These are phyloP conservation scores for Drosophila melanocephala DNA, from an alignment of 2,888 invertebrate species.

Conservation along the genomic window DNA sequence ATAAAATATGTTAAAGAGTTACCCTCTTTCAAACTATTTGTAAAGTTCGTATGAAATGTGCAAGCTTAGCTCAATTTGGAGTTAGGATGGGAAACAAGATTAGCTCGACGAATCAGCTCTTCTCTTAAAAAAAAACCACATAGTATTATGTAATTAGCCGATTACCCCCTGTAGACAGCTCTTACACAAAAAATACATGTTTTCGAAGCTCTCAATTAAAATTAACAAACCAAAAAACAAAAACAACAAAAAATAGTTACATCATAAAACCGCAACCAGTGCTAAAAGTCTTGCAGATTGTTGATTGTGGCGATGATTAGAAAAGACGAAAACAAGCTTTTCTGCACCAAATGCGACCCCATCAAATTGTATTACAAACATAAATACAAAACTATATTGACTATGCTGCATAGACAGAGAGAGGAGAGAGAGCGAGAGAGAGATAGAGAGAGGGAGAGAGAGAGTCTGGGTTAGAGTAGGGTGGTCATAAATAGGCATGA, in stretches of 20 bases:
- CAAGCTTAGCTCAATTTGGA: background rate
- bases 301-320: slow-evolving; percentile 2
- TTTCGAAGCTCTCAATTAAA: background rate
- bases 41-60: background rate
- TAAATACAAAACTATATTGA: slow-evolving; percentile 48
- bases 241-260: background rate
- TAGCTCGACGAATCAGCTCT: background rate
- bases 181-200: background rate
- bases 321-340: slow-evolving; percentile 21
- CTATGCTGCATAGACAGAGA: slow-evolving; percentile 14
- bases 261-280: background rate
- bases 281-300: slow-evolving; percentile 1
- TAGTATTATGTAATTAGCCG: background rate
- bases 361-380: slow-evolving; percentile 37
- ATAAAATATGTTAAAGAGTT: background rate
- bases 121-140: background rate
- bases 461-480: slow-evolving; percentile 20
- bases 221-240: background rate
- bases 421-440: slow-evolving; percentile 34
- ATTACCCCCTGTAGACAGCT: background rate
- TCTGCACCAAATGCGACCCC: slow-evolving; percentile 18
- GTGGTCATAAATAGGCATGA: slow-evolving; percentile 63
- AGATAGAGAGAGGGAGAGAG: background rate
- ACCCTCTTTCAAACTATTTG: background rate
- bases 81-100: background rate